A percentile compares a stretch with the other conserved stretches of the same genome.
These are phyloP conservation scores for Cremastinae sp. DNA, from an alignment of 2,888 invertebrate genomes.

Conservation along the genomic window DNA sequence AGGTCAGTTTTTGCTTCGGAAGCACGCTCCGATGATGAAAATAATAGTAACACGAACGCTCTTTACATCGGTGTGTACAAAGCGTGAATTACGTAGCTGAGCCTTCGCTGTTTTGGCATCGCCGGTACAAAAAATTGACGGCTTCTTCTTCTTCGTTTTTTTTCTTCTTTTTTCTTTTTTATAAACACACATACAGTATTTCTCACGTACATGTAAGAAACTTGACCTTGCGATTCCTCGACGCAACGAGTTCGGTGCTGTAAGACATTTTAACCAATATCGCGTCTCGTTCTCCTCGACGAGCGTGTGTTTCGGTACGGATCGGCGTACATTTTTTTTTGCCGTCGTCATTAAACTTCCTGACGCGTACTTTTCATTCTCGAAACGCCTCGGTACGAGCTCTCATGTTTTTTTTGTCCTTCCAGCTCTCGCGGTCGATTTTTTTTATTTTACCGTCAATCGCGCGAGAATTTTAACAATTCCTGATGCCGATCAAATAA, in stretches of 20 bases:
- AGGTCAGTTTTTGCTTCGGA: not conserved
- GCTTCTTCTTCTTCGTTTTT: not conserved
- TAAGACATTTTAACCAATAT: slow-evolving; percentile 24
- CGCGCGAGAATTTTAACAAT: too few relatives aligned
- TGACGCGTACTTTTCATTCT: slow-evolving; percentile 45
- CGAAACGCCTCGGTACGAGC: slow-evolving; percentile 1
- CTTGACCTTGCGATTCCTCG: slow-evolving; percentile 39
- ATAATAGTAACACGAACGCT: not conserved
- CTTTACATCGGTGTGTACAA: not conserved
- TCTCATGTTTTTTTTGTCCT: not conserved
- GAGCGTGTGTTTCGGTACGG: not conserved
- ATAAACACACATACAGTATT: slow-evolving; percentile 12
- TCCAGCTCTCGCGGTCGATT: not conserved
- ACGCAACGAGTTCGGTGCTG: slow-evolving; percentile 21
- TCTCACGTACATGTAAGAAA: slow-evolving; percentile 28
- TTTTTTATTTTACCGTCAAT: too few relatives aligned
- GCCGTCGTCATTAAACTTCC: slow-evolving; percentile 23
- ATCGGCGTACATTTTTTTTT: not conserved
- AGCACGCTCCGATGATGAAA: not conserved
- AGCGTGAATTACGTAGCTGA: not conserved
- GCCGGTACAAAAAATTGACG: slow-evolving; percentile 13
- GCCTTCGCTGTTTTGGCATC: slow-evolving; percentile 28
- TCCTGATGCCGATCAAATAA: too few relatives aligned
- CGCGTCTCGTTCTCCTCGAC: slow-evolving; percentile 9
- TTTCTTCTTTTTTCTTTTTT: not conserved